These are phyloP conservation scores for Beroe ovata DNA, from an alignment of 37 sponge, comb jelly and placozoan species.

Conservation along the genomic window DNA sequence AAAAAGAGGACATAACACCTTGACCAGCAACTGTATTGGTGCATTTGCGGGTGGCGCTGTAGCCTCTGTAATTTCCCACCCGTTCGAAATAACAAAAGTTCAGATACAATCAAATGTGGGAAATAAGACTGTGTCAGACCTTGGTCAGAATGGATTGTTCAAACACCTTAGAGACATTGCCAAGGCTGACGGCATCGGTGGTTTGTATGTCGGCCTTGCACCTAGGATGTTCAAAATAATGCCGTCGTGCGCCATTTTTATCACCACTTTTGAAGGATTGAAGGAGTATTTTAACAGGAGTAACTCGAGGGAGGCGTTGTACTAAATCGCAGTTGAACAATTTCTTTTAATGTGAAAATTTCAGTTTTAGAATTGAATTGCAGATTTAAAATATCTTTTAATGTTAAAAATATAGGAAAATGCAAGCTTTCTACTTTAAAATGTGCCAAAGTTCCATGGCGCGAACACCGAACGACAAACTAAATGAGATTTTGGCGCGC, in stretches of 20 bases:
- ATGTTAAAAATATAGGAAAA: too few relatives aligned
- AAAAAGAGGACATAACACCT: background rate
- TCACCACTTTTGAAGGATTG: slow-evolving; percentile 55
- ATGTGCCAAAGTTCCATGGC: too few relatives aligned
- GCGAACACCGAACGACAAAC: too few relatives aligned
- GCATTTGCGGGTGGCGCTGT: slow-evolving; percentile 13
- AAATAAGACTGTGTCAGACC: background rate
- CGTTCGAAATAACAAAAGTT: slow-evolving; percentile 19
- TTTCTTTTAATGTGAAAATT: too few relatives aligned
- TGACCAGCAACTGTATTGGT: slow-evolving; percentile 12
- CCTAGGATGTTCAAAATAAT: slow-evolving; percentile 34
- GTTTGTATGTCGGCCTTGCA: slow-evolving; percentile 9
- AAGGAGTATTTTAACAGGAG: slow-evolving; percentile 42
- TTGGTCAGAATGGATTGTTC: background rate
- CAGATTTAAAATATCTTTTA: too few relatives aligned
- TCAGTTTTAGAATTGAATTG: too few relatives aligned
- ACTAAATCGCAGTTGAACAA: too few relatives aligned
- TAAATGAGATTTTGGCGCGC: too few relatives aligned
- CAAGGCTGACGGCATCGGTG: background rate
- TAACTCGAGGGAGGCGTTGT: too few relatives aligned
- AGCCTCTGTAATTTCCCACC: slow-evolving; percentile 29
- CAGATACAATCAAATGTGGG: slow-evolving; percentile 56
- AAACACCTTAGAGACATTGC: background rate
- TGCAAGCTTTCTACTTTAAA: too few relatives aligned
- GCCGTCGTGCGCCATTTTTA: slow-evolving; percentile 58